Evolutionary conservation across 2,113 vertebrate genomes (phyloP).

Genomic region (Panthera uncia): DNA sequence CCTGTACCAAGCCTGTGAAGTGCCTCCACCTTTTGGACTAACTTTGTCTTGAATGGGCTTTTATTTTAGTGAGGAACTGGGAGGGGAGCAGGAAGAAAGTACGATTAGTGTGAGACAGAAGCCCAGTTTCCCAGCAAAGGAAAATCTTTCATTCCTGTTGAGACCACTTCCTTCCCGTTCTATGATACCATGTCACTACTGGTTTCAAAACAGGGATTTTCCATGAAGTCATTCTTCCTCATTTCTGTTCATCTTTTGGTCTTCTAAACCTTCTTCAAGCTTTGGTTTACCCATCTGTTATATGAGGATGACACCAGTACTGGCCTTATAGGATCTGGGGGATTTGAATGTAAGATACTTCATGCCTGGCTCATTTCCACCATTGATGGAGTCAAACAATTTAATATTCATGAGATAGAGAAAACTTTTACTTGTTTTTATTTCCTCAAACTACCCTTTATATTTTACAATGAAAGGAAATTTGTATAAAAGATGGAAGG

Average conservation of each 20-base stretch:
- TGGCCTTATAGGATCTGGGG: not conserved
- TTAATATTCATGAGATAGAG: not conserved
- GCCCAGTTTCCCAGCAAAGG: not conserved
- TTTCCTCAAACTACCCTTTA: not conserved
- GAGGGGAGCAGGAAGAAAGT: not conserved
- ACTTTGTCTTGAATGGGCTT: not conserved
- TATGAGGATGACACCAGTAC: not conserved
- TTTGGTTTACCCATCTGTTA: not conserved
- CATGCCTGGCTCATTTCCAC: not conserved
- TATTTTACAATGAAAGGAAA: not conserved
- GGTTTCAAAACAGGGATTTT: not conserved
- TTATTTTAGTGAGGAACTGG: not conserved
- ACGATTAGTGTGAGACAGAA: no score
- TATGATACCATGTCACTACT: rapidly evolving
- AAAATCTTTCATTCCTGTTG: not conserved
- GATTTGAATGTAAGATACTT: not conserved
- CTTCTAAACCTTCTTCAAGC: not conserved
- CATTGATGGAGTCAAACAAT: not conserved
- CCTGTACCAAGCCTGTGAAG: not conserved
- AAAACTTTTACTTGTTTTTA: not conserved
- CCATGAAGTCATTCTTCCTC: not conserved
- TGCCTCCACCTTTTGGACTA: not conserved
- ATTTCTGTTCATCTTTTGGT: not conserved
- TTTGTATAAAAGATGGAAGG: not conserved
- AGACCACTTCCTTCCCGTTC: not conserved